These are phyloP conservation scores for Apis dorsata DNA, from an alignment of 1,140 invertebrate genomes.

Conservation along the genomic window DNA sequence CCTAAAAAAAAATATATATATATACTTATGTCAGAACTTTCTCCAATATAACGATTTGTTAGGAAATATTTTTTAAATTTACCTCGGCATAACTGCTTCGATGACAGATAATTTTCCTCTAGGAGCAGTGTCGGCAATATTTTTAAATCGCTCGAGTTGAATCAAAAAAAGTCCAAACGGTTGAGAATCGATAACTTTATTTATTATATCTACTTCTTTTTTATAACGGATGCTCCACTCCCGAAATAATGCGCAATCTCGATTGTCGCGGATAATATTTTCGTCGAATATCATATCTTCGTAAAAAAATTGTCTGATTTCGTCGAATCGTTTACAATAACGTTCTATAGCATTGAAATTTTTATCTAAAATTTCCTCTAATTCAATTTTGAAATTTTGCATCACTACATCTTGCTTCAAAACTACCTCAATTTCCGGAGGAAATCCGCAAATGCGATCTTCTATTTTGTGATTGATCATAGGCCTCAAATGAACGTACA, in stretches of 20 bases:
- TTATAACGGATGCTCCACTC: slow-evolving; percentile 82
- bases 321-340: slow-evolving; percentile 85
- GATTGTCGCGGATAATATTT: slow-evolving; percentile 78
- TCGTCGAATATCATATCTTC: slow-evolving; percentile 85
- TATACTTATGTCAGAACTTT: no score
- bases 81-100: slow-evolving; percentile 80
- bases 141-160: slow-evolving; percentile 86
- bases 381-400: slow-evolving; percentile 78
- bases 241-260: slow-evolving; percentile 81
- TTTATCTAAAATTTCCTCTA: slow-evolving; percentile 80
- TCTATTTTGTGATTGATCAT: slow-evolving; percentile 87
- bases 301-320: slow-evolving; percentile 84
- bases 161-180: slow-evolving; percentile 86
- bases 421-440: slow-evolving; percentile 83
- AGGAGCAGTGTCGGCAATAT: slow-evolving; percentile 85
- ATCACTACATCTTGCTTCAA: slow-evolving; percentile 84
- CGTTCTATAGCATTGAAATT: slow-evolving; percentile 83
- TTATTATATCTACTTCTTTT: slow-evolving; percentile 82
- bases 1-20: slow-evolving; percentile 62
- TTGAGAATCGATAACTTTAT: slow-evolving; percentile 83
- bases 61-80: slow-evolving; percentile 45
- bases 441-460: slow-evolving; percentile 83
- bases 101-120: slow-evolving; percentile 84
- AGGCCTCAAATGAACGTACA: slow-evolving; percentile 80
- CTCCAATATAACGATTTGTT: not conserved